phyloP scores from a whole-genome alignment of 2,113 vertebrate genomes.

The Oryzias celebensis region DNA sequence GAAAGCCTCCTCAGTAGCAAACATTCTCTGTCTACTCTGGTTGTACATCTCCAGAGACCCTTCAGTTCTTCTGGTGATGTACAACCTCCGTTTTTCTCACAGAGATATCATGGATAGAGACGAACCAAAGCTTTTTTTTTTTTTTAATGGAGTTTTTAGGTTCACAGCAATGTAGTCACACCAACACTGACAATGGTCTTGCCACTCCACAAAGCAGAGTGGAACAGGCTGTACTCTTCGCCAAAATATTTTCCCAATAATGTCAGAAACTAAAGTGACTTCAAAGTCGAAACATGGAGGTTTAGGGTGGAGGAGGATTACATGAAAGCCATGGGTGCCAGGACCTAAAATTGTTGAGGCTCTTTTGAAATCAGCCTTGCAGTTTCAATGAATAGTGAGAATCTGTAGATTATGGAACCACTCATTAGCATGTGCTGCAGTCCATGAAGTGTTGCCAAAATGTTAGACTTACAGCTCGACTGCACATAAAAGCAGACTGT shows the following conservation, averaged over 20 bases:
- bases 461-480: neutral
- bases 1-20: constrained; percentile 53
- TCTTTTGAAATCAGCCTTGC: too few relatives aligned
- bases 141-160: constrained; percentile 45
- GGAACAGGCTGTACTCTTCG: neutral
- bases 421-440: neutral
- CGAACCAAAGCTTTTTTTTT: constrained; percentile 39
- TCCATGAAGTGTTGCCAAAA: constrained; percentile 2
- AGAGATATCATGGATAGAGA: constrained; percentile 7
- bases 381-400: too few relatives aligned
- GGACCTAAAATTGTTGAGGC: too few relatives aligned
- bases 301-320: too few relatives aligned
- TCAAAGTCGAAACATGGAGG: too few relatives aligned
- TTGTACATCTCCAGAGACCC: constrained; percentile 17
- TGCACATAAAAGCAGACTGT: neutral
- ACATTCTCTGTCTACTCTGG: too few relatives aligned
- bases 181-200: constrained; percentile 11
- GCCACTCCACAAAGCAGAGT: constrained; percentile 30
- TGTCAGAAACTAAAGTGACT: too few relatives aligned
- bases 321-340: too few relatives aligned
- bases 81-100: constrained; percentile 37
- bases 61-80: constrained; percentile 52
- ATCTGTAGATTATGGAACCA: too few relatives aligned
- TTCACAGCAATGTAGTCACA: constrained; percentile 41
- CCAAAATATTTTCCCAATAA: too few relatives aligned